Percentiles rank a stretch among this genome's conserved stretches.
These are phyloP conservation scores for Sarcoramphus papa DNA, from an alignment of 2,797 vertebrate species.

Conservation along the genomic window DNA sequence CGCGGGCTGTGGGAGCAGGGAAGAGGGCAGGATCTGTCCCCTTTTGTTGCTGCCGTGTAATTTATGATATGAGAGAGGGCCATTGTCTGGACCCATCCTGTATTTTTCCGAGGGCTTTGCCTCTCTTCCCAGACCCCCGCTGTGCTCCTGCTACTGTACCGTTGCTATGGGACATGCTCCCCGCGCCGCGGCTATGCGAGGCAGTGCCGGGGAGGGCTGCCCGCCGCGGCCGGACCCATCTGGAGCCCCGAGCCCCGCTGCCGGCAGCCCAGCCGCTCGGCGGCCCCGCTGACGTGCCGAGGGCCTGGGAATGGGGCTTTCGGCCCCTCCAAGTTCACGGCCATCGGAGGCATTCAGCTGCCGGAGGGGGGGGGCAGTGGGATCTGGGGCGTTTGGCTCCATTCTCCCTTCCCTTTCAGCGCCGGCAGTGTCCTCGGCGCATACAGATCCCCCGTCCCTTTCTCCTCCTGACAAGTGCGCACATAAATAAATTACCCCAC, in stretches of 20 bases:
- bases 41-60: slow-evolving; percentile 33
- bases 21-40: background rate
- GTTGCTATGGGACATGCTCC: slow-evolving; percentile 76
- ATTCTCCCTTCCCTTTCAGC: slow-evolving; percentile 60
- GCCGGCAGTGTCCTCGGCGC: slow-evolving; percentile 47
- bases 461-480: slow-evolving; percentile 70
- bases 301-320: slow-evolving; percentile 70
- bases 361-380: background rate
- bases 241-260: slow-evolving; percentile 42
- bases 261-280: slow-evolving; percentile 20
- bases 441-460: slow-evolving; percentile 69
- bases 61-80: slow-evolving; percentile 47
- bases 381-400: slow-evolving; percentile 45
- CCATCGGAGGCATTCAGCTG: slow-evolving; percentile 62
- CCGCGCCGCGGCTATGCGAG: slow-evolving; percentile 36
- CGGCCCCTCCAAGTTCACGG: slow-evolving; percentile 60
- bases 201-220: slow-evolving; percentile 43
- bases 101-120: slow-evolving; percentile 46
- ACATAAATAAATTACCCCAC: slow-evolving; percentile 75
- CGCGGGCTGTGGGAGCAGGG: background rate
- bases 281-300: slow-evolving; percentile 49
- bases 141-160: slow-evolving; percentile 56
- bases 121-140: slow-evolving; percentile 73
- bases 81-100: slow-evolving; percentile 56
- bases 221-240: slow-evolving; percentile 20